A percentile compares a stretch with the other conserved stretches of the same genome.
These are phyloP conservation scores for Perithous albicinctus DNA, from an alignment of 2,888 invertebrate genomes.

Conservation along the genomic window DNA sequence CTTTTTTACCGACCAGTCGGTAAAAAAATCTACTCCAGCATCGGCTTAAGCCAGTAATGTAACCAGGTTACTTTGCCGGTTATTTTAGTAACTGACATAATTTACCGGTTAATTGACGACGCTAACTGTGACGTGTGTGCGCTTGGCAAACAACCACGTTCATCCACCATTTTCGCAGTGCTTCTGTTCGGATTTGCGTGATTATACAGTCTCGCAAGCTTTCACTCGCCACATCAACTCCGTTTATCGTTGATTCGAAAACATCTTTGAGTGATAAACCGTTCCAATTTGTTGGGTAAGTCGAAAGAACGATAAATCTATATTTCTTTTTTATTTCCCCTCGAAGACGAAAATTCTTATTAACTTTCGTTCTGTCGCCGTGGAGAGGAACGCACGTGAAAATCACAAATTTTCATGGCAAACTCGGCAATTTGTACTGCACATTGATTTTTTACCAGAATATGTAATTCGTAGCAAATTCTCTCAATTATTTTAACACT, in stretches of 20 bases:
- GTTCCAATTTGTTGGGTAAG: background rate
- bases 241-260: background rate
- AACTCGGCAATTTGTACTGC: background rate
- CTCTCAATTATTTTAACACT: background rate
- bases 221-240: background rate
- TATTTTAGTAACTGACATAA: too few relatives aligned
- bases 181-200: slow-evolving; percentile 20
- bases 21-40: too few relatives aligned
- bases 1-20: too few relatives aligned
- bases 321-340: background rate
- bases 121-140: too few relatives aligned
- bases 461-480: background rate
- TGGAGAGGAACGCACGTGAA: slow-evolving; percentile 44
- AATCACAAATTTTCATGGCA: background rate
- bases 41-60: too few relatives aligned
- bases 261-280: background rate
- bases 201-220: background rate
- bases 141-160: too few relatives aligned
- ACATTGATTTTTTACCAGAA: too few relatives aligned
- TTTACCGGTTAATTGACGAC: too few relatives aligned
- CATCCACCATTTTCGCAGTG: slow-evolving; percentile 55
- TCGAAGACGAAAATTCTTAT: background rate
- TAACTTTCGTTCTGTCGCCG: slow-evolving; percentile 5
- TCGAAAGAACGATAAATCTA: background rate
- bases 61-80: too few relatives aligned